phyloP scores from a whole-genome alignment of 2,797 vertebrate genomes.

The Hydrophis major region DNA sequence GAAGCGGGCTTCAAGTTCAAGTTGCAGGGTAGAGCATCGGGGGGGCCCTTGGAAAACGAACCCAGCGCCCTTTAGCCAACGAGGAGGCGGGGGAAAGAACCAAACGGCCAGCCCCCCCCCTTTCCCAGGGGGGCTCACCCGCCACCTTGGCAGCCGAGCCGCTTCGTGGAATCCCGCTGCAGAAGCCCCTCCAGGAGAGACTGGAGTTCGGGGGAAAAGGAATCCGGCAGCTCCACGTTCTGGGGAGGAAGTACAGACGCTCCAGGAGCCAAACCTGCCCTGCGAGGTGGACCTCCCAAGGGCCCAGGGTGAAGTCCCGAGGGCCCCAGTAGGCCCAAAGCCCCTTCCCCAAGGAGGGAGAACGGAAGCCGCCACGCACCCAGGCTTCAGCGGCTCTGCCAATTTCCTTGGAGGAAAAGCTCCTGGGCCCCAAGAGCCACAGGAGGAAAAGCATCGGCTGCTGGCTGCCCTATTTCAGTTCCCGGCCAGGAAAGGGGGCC shows the following conservation, averaged over 20 bases:
- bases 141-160: constrained; percentile 88
- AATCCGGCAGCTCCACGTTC: constrained; percentile 95
- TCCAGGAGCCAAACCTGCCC: neutral
- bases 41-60: neutral
- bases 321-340: neutral
- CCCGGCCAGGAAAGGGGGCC: neutral
- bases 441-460: rapidly evolving
- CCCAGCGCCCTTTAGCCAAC: neutral
- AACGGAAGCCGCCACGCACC: neutral
- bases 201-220: constrained; percentile 89
- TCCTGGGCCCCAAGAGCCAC: neutral
- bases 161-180: constrained; percentile 87
- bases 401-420: neutral
- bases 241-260: constrained; percentile 38
- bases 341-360: neutral
- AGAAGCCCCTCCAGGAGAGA: constrained; percentile 90
- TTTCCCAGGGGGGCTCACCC: constrained; percentile 72
- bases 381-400: neutral
- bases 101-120: neutral
- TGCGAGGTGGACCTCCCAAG: neutral
- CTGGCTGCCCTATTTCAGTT: neutral
- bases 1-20: no score
- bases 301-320: rapidly evolving
- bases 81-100: neutral
- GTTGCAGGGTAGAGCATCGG: neutral